These are phyloP conservation scores for Listronotus bonariensis DNA, from an alignment of 1,140 invertebrate genomes.

Conservation along the genomic window DNA sequence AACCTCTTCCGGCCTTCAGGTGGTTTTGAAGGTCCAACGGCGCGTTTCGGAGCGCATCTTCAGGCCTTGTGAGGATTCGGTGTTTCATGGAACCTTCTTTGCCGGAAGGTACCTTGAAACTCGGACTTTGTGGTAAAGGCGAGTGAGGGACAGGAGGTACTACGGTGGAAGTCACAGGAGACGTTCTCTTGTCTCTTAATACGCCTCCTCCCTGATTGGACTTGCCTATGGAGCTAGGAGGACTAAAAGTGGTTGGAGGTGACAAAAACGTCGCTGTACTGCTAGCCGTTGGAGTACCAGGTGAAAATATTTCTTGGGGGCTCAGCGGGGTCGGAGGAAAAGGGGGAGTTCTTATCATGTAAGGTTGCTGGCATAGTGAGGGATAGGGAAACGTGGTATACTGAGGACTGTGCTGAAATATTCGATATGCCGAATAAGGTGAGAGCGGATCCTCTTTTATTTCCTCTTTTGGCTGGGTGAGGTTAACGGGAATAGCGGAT, in stretches of 20 bases:
- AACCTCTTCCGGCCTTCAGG: conserved; percentile 46
- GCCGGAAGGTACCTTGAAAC: conserved; percentile 57
- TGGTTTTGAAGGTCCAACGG: conserved; percentile 50
- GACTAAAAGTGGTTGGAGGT: conserved; percentile 47
- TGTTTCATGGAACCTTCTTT: conserved; percentile 59
- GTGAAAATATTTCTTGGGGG: conserved; percentile 51
- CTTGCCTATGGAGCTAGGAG: conserved; percentile 45
- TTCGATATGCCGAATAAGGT: conserved; percentile 39
- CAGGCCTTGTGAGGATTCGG: conserved; percentile 55
- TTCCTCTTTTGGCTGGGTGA: conserved; percentile 50
- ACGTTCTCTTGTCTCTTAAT: conserved; percentile 41
- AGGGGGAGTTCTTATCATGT: conserved; percentile 42
- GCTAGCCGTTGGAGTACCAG: conserved; percentile 46
- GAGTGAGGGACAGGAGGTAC: conserved; percentile 21
- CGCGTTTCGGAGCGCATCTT: conserved; percentile 38
- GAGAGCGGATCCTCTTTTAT: conserved; percentile 42
- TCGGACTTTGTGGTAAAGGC: conserved; percentile 32
- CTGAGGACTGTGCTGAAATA: conserved; percentile 42
- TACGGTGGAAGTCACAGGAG: conserved; percentile 17
- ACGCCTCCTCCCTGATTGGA: conserved; percentile 34
- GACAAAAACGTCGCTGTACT: conserved; percentile 50
- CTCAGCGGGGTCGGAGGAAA: conserved; percentile 50
- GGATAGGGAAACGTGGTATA: conserved; percentile 43
- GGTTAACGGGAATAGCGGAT: conserved; percentile 49
- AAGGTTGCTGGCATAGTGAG: conserved; percentile 46